Conservation (phyloP, 2,113 vertebrate species). For the Herpetotheres cachinnans region DNA sequence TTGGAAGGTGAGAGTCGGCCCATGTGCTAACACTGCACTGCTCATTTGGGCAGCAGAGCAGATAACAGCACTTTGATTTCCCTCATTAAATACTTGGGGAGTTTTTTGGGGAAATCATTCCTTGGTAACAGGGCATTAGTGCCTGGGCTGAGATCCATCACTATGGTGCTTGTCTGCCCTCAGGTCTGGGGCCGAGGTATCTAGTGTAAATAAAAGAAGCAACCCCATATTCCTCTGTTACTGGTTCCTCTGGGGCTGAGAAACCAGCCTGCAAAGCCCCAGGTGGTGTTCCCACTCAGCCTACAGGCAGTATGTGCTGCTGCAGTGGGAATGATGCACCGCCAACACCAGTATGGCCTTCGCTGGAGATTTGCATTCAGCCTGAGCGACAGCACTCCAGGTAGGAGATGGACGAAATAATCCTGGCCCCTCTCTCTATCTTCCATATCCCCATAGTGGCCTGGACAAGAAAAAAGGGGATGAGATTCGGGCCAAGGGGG, state of each 20-base stretch:
- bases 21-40: background rate
- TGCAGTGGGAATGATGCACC: background rate
- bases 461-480: background rate
- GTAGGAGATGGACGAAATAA: background rate
- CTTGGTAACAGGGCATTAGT: background rate
- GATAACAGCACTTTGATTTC: background rate
- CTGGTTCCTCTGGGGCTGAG: background rate
- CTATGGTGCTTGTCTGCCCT: background rate
- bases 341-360: background rate
- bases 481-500: accelerated
- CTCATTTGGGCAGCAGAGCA: background rate
- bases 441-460: background rate
- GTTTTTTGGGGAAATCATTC: background rate
- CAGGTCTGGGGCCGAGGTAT: background rate
- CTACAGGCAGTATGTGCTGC: accelerated
- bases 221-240: background rate
- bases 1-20: background rate
- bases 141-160: background rate
- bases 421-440: background rate
- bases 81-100: background rate
- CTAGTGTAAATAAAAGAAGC: background rate
- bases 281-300: background rate
- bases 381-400: background rate
- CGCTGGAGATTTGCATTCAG: background rate
- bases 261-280: background rate